These are phyloP conservation scores for Stenodema calcarata DNA, from an alignment of 2,888 invertebrate genomes.

Conservation along the genomic window DNA sequence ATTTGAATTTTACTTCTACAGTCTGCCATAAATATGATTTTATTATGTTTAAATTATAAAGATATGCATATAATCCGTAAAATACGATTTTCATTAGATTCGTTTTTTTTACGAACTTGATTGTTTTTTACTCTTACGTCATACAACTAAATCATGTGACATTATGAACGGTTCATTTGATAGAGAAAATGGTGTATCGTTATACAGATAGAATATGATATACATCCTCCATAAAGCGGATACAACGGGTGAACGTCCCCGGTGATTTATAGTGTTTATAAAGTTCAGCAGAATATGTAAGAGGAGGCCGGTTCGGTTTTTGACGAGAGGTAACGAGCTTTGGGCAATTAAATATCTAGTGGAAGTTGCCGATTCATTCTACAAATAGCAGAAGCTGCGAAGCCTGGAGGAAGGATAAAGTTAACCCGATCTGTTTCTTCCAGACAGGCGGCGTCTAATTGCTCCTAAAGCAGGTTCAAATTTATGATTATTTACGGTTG, in stretches of 20 bases:
- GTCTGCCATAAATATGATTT: too few relatives aligned
- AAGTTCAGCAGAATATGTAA: not conserved
- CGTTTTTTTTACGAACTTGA: too few relatives aligned
- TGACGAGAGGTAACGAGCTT: not conserved
- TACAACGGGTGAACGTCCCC: not conserved
- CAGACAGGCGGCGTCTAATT: not conserved
- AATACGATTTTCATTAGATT: too few relatives aligned
- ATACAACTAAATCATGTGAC: too few relatives aligned
- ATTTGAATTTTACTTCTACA: too few relatives aligned
- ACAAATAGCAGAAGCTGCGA: not conserved
- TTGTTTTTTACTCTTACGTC: too few relatives aligned
- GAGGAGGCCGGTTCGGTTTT: not conserved
- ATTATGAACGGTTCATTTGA: too few relatives aligned
- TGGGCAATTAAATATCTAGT: not conserved
- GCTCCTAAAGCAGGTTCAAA: not conserved
- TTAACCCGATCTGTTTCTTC: not conserved
- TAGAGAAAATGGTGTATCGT: not conserved
- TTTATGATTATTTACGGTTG: not conserved
- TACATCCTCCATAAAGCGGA: not conserved
- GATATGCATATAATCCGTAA: too few relatives aligned
- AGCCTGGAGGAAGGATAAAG: not conserved
- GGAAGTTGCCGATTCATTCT: not conserved
- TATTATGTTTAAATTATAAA: too few relatives aligned
- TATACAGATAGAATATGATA: not conserved
- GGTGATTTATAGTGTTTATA: not conserved